Conservation (phyloP, 2,113 vertebrate species). For the Pomatostomus ruficeps region DNA sequence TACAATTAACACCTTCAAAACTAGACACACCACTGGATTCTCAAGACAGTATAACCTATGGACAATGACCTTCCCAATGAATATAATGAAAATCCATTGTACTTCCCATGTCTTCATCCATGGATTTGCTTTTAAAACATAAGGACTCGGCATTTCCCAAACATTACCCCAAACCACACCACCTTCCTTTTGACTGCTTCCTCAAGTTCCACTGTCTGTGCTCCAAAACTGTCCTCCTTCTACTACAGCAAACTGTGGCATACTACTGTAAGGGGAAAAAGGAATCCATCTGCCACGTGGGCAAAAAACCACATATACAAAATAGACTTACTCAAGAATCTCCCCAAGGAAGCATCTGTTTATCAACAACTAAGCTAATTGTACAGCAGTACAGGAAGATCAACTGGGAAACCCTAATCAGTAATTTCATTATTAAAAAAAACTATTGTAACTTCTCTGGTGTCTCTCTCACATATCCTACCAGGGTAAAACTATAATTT, state of each 20-base stretch:
- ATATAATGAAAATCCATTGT: not conserved
- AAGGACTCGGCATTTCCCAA: not conserved
- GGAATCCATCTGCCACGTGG: not conserved
- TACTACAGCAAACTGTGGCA: not conserved
- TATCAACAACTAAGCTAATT: not conserved
- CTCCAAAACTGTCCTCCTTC: not conserved
- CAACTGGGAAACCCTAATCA: not conserved
- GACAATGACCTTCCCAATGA: not conserved
- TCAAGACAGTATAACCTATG: not conserved
- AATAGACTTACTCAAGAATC: not conserved
- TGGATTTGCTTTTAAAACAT: not conserved
- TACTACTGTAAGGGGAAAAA: not conserved
- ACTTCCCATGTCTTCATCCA: not conserved
- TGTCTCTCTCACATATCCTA: accelerated
- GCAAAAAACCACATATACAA: not conserved
- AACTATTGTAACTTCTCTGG: not conserved
- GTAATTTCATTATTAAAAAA: not conserved
- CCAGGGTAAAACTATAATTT: not conserved
- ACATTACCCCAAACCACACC: not conserved
- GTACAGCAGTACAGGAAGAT: not conserved
- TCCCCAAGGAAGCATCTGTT: not conserved
- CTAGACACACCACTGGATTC: not conserved
- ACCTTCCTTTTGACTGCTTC: not conserved
- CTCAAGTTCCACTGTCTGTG: not conserved
- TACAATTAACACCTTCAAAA: not conserved